Evolutionary conservation across 2,797 vertebrate genomes (phyloP), one percentile per base, ranked within the genome.

Genomic region (Tiaroga cobitis): DNA sequence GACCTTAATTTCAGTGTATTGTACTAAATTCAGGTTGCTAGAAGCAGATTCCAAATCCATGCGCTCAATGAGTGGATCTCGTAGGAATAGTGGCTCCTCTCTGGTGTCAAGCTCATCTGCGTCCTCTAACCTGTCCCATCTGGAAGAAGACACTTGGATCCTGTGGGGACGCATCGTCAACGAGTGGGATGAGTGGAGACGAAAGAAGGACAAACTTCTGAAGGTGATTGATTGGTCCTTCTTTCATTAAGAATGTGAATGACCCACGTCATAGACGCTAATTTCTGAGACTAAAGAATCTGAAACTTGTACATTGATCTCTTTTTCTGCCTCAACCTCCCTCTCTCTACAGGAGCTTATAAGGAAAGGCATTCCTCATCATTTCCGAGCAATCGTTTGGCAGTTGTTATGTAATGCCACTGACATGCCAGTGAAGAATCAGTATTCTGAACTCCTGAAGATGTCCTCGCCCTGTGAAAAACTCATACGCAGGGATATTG

Each of bases 381-480:
- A 99, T 93, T 99, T 99, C 87, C 95, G 98, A 93, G 98, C 97
- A 54, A 99, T 99, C 83, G 98, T 99, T 79, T 99, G 98, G 98
- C 98, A 99, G 89, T 94, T 99, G 87, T 84, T 99, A 89, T 98
- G 98, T 90, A 97, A 95, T 59, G 98, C 98, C 90, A 98, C 99
- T 84, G 97, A 96, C 87, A 98, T 99, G 97, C 94, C 98, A 83
- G 98, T 99, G 91, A 99, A 99, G 92, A 98, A 99, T 89, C 98
- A 99, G 90, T 99, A 99, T 95, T 99, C 97, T 1, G 98, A 99
- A 89, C 96, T 99, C 69, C 92, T 99, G 90, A 99, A 99, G 94
- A 99, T 98, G 98, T 98, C 98, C 0, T 99, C 98, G 5, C 98
- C 98, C 34, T 99, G 97, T 83, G 98, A 99, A 94, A 99, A 98